Evolutionary conservation across 2,113 vertebrate genomes (phyloP).

Genomic region (Pelobates fuscus): DNA sequence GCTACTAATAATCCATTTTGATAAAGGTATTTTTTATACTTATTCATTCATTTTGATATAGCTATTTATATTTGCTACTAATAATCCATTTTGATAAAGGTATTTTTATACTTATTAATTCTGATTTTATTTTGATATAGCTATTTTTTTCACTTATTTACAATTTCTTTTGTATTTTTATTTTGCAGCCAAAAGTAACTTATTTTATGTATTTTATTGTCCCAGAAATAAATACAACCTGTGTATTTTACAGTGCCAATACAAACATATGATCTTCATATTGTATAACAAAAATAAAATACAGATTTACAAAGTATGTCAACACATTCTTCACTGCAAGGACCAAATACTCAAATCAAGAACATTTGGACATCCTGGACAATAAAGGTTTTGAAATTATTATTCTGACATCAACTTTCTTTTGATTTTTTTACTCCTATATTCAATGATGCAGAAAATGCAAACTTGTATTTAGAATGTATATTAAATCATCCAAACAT

Average conservation of each 20-base stretch:
- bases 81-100: no score
- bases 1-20: no score
- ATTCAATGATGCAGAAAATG: background rate
- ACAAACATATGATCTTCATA: slow-evolving; percentile 41
- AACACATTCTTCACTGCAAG: slow-evolving; percentile 17
- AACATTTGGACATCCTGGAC: slow-evolving; percentile 10
- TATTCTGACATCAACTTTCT: slow-evolving; percentile 2
- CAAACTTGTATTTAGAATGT: background rate
- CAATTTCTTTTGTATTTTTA: background rate
- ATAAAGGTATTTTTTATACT: no score
- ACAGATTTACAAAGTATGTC: slow-evolving; percentile 36
- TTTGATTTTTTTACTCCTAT: background rate
- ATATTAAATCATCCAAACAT: no score
- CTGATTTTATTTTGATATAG: no score
- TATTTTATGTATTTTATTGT: no score
- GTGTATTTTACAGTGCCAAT: slow-evolving; percentile 22
- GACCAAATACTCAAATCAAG: slow-evolving; percentile 16
- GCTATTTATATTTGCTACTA: no score
- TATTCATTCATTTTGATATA: no score
- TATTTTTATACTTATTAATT: no score
- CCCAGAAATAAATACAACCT: no score
- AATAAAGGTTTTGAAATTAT: background rate
- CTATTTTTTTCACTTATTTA: background rate
- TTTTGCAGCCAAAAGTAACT: no score
- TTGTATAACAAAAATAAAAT: slow-evolving; percentile 38